Percentiles rank a stretch among this genome's conserved stretches.
phyloP scores from a whole-genome alignment of 2,113 vertebrate genomes.

The Bos indicus region DNA sequence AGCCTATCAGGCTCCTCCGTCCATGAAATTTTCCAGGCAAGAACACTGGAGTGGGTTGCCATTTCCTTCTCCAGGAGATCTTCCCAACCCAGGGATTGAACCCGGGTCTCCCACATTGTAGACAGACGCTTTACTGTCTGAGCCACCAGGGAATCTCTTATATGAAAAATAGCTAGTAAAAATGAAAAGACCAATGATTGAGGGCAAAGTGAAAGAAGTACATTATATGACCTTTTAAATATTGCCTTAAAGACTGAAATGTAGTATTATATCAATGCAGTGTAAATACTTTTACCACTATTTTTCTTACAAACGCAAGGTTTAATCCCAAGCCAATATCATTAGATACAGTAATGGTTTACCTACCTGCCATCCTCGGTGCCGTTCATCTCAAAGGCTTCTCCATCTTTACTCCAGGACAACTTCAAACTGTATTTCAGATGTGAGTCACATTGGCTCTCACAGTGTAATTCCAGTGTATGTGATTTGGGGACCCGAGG shows the following conservation, averaged over 20 bases:
- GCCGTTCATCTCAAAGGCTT: conserved; percentile 82
- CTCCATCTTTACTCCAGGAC: conserved; percentile 90
- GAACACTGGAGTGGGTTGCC: background rate
- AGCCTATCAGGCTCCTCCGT: background rate
- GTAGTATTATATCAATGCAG: background rate
- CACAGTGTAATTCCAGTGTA: conserved; percentile 87
- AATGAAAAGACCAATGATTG: background rate
- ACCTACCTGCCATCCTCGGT: conserved; percentile 85
- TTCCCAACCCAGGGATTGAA: background rate
- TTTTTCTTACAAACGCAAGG: background rate
- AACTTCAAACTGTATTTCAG: conserved; percentile 88
- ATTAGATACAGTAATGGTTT: fast-evolving
- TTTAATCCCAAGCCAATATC: background rate
- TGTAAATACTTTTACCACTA: background rate
- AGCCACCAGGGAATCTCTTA: background rate
- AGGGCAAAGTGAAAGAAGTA: background rate
- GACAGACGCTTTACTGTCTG: background rate
- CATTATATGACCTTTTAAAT: background rate
- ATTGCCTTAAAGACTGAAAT: background rate
- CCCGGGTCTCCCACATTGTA: background rate
- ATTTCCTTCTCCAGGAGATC: background rate
- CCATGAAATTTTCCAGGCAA: background rate
- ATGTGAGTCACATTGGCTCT: conserved; percentile 87
- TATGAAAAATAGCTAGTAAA: background rate
- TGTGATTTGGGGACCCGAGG: conserved; percentile 84